Base-by-base conservation (phyloP, 92 coral and sea anemone genomes). In the Epizoanthus rinbou region DNA sequence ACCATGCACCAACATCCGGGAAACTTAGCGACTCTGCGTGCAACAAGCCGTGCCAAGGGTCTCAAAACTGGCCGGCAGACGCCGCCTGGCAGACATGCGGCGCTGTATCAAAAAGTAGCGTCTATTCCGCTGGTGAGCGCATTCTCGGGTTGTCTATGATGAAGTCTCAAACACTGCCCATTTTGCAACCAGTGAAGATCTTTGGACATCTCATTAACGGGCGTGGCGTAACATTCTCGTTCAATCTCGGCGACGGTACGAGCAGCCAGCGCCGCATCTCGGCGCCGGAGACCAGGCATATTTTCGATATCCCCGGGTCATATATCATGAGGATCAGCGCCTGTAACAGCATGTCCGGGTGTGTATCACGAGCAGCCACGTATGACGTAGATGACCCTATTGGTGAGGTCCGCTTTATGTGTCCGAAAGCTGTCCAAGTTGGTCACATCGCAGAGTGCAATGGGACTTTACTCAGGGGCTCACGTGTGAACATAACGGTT, bases 301-400 rank as follows among this genome's bases (percentile, higher is more conserved):
- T 94, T 31, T 95, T 71, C 81, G 92, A 90, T 82, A 79, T 45
- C 28, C 98, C 98, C 2, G 98, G 98, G 3, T 89, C 95, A 1
- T 95, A 95, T 63, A 85, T 88, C 17, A 92, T 95, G 47, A 88
- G 91, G 13, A 70, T 90, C 66, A 56, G 60, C 22, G 98, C 98
- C 39, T 83, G 79, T 31, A 93, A 91, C 28, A 45, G 56, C 45
- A 79, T 88, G 56, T 93, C 98, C 9, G 93, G 95, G 16, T 65
- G 72, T 13, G 75, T 91, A 50, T 68, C 91, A 2, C 62, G 86
- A 2, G 90, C 98, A 23, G 64, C 76, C 23, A 21, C 91, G 81
- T 93, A 88, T 73, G 85, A 88, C 17, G 94, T 93, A 7, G 95
- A 91, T 79, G 97, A 91, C 69, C 87, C 88, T 13, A 15, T 64